Evolutionary conservation across 2,113 vertebrate species (phyloP).

Genomic region (Anoura caudifer): DNA sequence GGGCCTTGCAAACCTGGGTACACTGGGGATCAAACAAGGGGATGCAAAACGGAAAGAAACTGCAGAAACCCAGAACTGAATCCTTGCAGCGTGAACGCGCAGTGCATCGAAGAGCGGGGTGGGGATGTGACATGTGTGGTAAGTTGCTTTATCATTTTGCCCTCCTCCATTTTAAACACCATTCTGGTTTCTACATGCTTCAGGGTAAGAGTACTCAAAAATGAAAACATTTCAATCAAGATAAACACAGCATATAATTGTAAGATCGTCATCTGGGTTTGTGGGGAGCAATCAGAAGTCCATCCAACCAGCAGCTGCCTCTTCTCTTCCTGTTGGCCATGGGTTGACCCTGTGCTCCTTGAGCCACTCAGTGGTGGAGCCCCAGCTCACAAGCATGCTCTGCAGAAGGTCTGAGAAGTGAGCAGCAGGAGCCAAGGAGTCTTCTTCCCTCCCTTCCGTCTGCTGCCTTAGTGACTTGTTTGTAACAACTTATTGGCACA

Average conservation of each 20-base stretch:
- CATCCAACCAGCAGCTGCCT: not conserved
- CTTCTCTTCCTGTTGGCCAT: not conserved
- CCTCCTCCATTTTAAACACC: not conserved
- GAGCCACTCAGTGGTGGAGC: not conserved
- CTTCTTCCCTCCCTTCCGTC: not conserved
- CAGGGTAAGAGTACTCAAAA: not conserved
- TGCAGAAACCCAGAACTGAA: conserved; percentile 88
- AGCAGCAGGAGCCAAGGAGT: not conserved
- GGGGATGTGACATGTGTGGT: conserved; percentile 91
- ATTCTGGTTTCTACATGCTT: not conserved
- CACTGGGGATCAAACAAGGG: conserved; percentile 88
- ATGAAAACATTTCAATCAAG: not conserved
- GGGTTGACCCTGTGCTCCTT: too few species aligned
- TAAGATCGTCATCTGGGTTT: not conserved
- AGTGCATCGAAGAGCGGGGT: conserved; percentile 89
- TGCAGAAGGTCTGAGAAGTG: not conserved
- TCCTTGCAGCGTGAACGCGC: conserved; percentile 90
- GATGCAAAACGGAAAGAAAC: conserved; percentile 85
- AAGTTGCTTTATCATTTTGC: conserved; percentile 58
- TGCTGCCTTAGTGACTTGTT: not conserved
- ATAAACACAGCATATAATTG: not conserved
- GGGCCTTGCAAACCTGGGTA: conserved; percentile 91
- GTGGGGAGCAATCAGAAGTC: not conserved
- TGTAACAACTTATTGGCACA: too few species aligned
- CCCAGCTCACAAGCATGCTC: not conserved